phyloP scores from a whole-genome alignment of 1,140 invertebrate species.

The Zaprionus gabonicus region DNA sequence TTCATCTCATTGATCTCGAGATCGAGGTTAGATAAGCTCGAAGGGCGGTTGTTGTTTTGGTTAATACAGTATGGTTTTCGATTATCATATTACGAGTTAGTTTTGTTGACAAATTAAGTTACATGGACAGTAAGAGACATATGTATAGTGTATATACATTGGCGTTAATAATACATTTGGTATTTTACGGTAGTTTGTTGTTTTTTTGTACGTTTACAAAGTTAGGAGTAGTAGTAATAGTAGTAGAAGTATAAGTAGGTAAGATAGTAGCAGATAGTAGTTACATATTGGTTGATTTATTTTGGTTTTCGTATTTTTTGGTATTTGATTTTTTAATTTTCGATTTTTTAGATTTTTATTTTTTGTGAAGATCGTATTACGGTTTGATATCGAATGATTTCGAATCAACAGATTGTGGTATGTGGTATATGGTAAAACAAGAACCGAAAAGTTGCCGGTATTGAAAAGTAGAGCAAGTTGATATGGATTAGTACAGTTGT shows the following conservation, averaged over 20 bases:
- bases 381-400: slow-evolving; percentile 46
- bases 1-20: slow-evolving; percentile 15
- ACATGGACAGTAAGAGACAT: slow-evolving; percentile 44
- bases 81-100: slow-evolving; percentile 29
- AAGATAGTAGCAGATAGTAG: slow-evolving; percentile 74
- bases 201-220: slow-evolving; percentile 47
- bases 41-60: slow-evolving; percentile 2
- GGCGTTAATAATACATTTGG: slow-evolving; percentile 35
- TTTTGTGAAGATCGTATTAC: slow-evolving; percentile 37
- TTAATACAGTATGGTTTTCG: slow-evolving; percentile 10
- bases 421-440: slow-evolving; percentile 74
- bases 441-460: slow-evolving; percentile 71
- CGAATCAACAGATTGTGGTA: slow-evolving; percentile 54
- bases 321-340: slow-evolving; percentile 40
- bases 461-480: slow-evolving; percentile 83
- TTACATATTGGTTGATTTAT: slow-evolving; percentile 57
- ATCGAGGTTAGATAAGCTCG: slow-evolving; percentile 12
- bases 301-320: slow-evolving; percentile 46
- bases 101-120: slow-evolving; percentile 33
- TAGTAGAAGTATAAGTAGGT: slow-evolving; percentile 50
- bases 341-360: slow-evolving; percentile 26
- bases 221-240: slow-evolving; percentile 27
- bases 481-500: slow-evolving; percentile 84
- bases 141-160: slow-evolving; percentile 42
- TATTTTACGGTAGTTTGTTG: slow-evolving; percentile 15